Base-by-base conservation (phyloP, 1,140 invertebrate species). In the Callitettix versicolor region DNA sequence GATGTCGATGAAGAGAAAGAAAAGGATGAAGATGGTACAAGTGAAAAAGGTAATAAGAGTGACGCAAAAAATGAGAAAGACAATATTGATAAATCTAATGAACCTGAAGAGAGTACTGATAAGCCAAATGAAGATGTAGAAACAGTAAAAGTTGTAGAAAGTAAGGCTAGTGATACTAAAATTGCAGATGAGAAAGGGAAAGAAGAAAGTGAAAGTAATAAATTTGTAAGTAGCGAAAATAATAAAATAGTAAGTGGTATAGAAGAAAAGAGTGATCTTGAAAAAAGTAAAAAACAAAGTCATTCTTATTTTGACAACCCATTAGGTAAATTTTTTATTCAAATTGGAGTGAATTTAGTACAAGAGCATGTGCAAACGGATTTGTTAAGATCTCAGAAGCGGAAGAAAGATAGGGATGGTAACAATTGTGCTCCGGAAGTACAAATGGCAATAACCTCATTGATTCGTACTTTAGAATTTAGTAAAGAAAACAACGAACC, bases 291-390 rank as follows among this genome's bases (percentile, higher is more conserved):
- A 51, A 63, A 56, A 50, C 57, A 60, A 53, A 58, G 56, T 59
- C 21, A 63, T 53, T 61, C 59, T 24, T 91, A 91, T 67, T 92
- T 93, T 69, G 84, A 91, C 58, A 81, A 86, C 68, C 82, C 91
- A 2, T 69, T 93, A 40, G 91, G 92, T 2, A 91, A 91, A 67
- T 92, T 96, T 67, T 90, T 96, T 60, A 88, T 88, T 69, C 88
- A 92, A 63, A 88, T 96, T 58, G 93, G 94, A 7, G 76, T 90
- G 47, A 91, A 88, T 68, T 75, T 95, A 54, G 91, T 94, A 1
- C 90, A 94, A 68, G 91, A 96, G 68, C 89, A 82, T 69, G 92
- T 95, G 6, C 92, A 96, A 73, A 82, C 81, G 30, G 93, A 97
- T 76, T 73, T 95, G 46, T 72, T 95, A 42, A 81, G 86, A 55